Percentiles rank a stretch among this genome's conserved stretches.
These are phyloP conservation scores for Helicoverpa assulta DNA, from an alignment of 2,888 invertebrate species.

Conservation along the genomic window DNA sequence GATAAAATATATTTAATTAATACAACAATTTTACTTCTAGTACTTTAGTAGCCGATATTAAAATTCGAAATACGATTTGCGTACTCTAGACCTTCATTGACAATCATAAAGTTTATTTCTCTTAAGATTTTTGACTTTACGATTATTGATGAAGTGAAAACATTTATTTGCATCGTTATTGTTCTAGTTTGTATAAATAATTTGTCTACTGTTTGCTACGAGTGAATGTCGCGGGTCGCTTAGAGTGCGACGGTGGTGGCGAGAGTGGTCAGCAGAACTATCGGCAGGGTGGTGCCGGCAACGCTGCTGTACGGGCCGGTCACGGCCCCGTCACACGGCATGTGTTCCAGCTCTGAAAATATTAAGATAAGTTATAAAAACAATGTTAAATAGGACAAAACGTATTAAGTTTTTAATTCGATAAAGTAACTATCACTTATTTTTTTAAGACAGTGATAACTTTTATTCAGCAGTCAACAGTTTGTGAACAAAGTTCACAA, in stretches of 20 bases:
- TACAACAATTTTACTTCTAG: slow-evolving; percentile 57
- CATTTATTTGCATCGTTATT: slow-evolving; percentile 54
- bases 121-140: slow-evolving; percentile 17
- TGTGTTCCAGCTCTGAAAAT: slow-evolving; percentile 85
- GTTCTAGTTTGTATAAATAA: slow-evolving; percentile 63
- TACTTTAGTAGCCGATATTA: slow-evolving; percentile 53
- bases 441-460: too few species aligned
- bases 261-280: slow-evolving; percentile 82
- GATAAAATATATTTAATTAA: slow-evolving; percentile 49
- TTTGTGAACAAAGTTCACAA: too few species aligned
- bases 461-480: too few species aligned
- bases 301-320: slow-evolving; percentile 88
- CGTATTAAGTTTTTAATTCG: too few species aligned
- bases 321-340: slow-evolving; percentile 87
- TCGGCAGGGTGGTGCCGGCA: slow-evolving; percentile 83
- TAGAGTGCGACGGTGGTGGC: slow-evolving; percentile 86
- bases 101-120: slow-evolving; percentile 23
- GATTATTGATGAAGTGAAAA: slow-evolving; percentile 34
- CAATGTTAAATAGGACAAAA: background rate
- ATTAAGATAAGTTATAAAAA: background rate
- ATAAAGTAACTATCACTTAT: too few species aligned
- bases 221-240: slow-evolving; percentile 48
- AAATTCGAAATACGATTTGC: slow-evolving; percentile 43
- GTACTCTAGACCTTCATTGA: slow-evolving; percentile 33
- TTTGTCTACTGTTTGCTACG: slow-evolving; percentile 57